Conservation (phyloP, 2,113 vertebrate genomes). For the Neofelis nebulosa region DNA sequence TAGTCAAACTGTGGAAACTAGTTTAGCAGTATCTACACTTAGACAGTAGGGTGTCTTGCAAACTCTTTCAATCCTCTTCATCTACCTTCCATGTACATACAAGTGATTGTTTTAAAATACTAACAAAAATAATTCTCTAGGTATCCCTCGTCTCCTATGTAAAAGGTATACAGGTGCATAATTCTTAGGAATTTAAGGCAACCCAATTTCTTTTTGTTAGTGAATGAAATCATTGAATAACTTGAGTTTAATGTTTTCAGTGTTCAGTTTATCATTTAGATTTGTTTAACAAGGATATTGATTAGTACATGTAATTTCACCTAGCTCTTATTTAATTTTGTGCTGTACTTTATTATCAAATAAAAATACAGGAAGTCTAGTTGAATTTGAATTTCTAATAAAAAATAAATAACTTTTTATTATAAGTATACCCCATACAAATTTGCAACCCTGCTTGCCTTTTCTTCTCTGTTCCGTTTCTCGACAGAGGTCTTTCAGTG, state of each 20-base stretch:
- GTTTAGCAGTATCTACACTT: background rate
- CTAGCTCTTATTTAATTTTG: background rate
- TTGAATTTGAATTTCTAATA: background rate
- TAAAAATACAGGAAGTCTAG: background rate
- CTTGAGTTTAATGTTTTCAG: background rate
- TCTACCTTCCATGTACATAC: background rate
- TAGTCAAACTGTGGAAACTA: background rate
- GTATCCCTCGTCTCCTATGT: background rate
- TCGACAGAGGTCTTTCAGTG: background rate
- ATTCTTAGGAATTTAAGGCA: background rate
- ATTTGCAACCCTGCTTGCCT: background rate
- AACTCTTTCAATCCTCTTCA: background rate
- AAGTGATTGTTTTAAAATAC: background rate
- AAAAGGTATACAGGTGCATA: background rate
- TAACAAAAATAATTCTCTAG: background rate
- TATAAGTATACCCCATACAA: background rate
- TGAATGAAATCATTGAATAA: background rate
- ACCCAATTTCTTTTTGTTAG: background rate
- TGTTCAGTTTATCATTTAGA: background rate
- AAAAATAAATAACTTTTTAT: background rate
- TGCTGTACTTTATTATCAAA: background rate
- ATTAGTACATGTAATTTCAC: background rate
- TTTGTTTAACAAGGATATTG: background rate
- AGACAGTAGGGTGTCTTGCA: background rate
- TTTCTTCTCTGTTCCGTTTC: background rate